Percentiles rank a stretch among this genome's conserved stretches.
Evolutionary conservation across 2,113 vertebrate species (phyloP).

Genomic region (Serilophus lunatus): DNA sequence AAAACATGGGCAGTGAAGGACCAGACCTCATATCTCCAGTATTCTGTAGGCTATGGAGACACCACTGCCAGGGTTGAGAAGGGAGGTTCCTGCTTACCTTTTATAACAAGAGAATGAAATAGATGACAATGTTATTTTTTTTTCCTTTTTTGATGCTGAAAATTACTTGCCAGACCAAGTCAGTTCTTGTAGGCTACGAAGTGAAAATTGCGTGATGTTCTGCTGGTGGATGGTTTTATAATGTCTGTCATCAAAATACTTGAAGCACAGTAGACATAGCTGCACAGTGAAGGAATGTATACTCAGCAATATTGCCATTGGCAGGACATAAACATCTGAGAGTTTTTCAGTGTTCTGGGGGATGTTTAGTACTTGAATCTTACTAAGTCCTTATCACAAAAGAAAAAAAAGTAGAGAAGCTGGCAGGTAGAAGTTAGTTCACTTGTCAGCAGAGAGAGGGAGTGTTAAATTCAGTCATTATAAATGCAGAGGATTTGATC

Average conservation of each 20-base stretch:
- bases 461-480: not conserved
- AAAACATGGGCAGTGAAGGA: accelerated
- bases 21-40: not conserved
- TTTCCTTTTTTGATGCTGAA: not conserved
- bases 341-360: slow-evolving; percentile 14
- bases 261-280: slow-evolving; percentile 28
- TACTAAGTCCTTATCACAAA: not conserved
- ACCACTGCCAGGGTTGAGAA: not conserved
- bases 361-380: slow-evolving; percentile 17
- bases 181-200: not conserved
- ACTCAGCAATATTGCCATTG: not conserved
- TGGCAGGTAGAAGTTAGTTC: not conserved
- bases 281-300: slow-evolving; percentile 56
- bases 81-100: not conserved
- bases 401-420: not conserved
- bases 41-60: not conserved
- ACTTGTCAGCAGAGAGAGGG: not conserved
- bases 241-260: slow-evolving; percentile 8
- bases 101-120: not conserved
- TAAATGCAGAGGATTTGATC: not conserved
- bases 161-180: not conserved
- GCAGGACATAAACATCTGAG: slow-evolving; percentile 1
- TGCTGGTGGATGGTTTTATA: not conserved
- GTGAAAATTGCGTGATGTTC: not conserved
- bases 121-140: not conserved